Base-by-base conservation (phyloP, 2,888 invertebrate species). In the Schrankia costaestrigalis region DNA sequence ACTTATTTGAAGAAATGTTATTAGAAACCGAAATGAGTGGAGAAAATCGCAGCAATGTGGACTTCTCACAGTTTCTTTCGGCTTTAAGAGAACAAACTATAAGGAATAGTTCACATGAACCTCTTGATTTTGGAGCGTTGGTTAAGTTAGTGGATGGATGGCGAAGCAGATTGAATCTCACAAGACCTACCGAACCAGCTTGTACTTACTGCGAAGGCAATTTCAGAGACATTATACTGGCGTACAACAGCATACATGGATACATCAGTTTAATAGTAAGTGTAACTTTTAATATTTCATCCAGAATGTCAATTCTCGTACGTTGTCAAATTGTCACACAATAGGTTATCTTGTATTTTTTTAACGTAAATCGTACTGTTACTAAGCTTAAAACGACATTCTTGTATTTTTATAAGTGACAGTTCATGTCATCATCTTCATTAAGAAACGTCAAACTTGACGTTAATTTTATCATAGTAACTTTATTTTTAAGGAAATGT, bases 191-290 rank as follows among this genome's bases (percentile, higher is more conserved):
- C 1, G 85, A 85, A 31, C 28, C 65, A 0, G 33, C 67, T 0
- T 87, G 87, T 35, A 77, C 81, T 43, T 91, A 92, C 68, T 93
- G 93, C 53, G 89, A 89, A 22, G 91, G 91, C 0, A 79, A 77
- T 27, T 81, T 92, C 32, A 84, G 90, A 24, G 90, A 91, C 26
- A 71, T 93, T 34, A 82, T 93, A 10, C 66, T 89, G 1, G 86
- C 87, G 0, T 95, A 95, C 73, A 90, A 91, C 44, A 81, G 91
- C 29, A 89, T 93, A 41, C 97, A 97, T 72, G 95, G 96, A 40
- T 96, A 95, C 72, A 89, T 95, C 45, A 94, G 95, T 31, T 87
- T 97, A 8, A 84, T 93, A 54, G 95, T 97, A 64, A 90, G 90
- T 86, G 60, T 26, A 26, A 11, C 9, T 17, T 35, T 19, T 14